Evolutionary conservation across 2,113 vertebrate genomes (phyloP).

Genomic region (Clarias magur): DNA sequence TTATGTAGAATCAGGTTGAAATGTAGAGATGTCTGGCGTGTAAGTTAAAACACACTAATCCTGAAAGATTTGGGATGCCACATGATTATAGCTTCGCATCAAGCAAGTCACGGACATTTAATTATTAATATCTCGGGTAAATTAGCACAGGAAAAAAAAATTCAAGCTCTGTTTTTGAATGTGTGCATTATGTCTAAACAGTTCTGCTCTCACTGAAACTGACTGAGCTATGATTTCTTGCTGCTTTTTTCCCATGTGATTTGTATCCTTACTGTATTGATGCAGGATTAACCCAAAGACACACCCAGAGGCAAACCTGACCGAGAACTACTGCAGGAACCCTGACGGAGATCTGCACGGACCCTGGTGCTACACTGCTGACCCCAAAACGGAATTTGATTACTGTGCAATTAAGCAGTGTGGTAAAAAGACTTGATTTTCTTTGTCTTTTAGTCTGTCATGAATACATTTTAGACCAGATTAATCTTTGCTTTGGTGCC

Average conservation of each 20-base stretch:
- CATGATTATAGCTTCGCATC: not conserved
- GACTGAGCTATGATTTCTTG: not conserved
- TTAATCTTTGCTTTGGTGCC: not conserved
- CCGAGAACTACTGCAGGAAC: conserved; percentile 91
- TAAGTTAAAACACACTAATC: not conserved
- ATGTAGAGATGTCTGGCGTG: not conserved
- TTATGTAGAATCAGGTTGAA: not conserved
- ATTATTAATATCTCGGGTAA: not conserved
- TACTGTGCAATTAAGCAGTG: conserved; percentile 93
- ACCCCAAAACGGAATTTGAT: conserved; percentile 89
- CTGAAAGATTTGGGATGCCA: not conserved
- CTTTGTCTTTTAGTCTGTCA: not conserved
- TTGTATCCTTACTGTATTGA: conserved; percentile 3
- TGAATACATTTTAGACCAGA: not conserved
- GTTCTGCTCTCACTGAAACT: not conserved
- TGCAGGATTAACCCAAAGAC: conserved; percentile 81
- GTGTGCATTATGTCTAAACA: not conserved
- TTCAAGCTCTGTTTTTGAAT: not conserved
- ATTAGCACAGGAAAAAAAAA: not conserved
- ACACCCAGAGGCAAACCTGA: conserved; percentile 78
- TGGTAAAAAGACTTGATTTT: conserved; percentile 62
- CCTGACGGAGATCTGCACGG: conserved; percentile 89
- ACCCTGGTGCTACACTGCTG: conserved; percentile 94
- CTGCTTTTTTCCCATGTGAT: not conserved
- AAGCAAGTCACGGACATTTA: not conserved